Conservation (phyloP, 2,888 invertebrate genomes). For the Laspeyria flexula region DNA sequence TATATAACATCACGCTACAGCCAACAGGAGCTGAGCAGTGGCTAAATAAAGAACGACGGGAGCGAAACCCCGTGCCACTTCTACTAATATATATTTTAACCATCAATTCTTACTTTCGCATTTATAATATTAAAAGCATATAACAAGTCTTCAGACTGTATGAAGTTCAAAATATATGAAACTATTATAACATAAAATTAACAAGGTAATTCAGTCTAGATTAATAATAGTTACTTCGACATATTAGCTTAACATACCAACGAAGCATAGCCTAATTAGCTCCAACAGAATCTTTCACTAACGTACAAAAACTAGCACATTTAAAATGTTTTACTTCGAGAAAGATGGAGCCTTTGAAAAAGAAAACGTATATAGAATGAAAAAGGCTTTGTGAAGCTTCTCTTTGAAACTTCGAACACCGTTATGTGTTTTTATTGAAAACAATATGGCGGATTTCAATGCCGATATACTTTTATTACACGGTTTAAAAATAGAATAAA, state of each 20-base stretch:
- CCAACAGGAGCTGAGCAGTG: too few species aligned
- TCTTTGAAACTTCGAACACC: background rate
- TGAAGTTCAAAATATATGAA: too few species aligned
- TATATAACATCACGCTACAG: too few species aligned
- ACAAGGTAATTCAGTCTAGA: too few species aligned
- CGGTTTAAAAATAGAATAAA: background rate
- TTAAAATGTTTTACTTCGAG: background rate
- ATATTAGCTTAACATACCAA: background rate
- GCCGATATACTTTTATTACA: background rate
- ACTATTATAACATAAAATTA: too few species aligned
- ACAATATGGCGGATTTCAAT: constrained; percentile 13
- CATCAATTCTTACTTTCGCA: too few species aligned
- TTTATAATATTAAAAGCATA: too few species aligned
- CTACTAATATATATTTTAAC: too few species aligned
- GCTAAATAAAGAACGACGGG: too few species aligned
- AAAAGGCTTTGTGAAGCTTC: background rate
- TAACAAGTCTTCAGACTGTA: too few species aligned
- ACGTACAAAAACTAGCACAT: background rate
- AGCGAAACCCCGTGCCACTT: too few species aligned
- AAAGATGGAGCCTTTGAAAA: background rate
- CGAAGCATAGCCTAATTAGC: background rate
- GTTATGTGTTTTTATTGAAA: constrained; percentile 24
- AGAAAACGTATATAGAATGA: background rate
- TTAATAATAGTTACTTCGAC: too few species aligned
- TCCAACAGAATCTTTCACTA: background rate